Evolutionary conservation across 1,140 invertebrate species (phyloP), one percentile per base, ranked within the genome.

Genomic region (Apis laboriosa): DNA sequence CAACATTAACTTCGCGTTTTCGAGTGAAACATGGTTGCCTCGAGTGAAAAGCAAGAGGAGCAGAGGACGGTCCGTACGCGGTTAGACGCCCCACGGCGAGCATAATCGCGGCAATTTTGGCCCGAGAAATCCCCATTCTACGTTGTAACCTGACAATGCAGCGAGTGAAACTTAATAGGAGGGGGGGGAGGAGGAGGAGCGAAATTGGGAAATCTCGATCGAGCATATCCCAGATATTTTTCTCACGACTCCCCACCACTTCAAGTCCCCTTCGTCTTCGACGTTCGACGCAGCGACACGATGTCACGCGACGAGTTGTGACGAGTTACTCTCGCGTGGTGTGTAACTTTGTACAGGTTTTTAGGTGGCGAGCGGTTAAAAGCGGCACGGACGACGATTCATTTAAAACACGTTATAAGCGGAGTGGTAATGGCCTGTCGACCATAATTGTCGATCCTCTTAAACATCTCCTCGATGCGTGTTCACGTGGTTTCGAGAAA

Each of bases 341-440:
- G 43, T 7, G 77, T 55, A 76, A 85, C 86, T 87, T 81, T 87
- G 81, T 74, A 75, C 86, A 73, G 63, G 72, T 87, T 86, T 84
- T 87, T 77, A 80, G 73, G 63, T 73, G 72, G 56, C 76, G 79
- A 77, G 34, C 34, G 34, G 75, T 82, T 77, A 77, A 87, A 82
- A 77, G 71, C 71, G 63, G 74, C 82, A 71, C 82, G 61, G 66
- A 71, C 75, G 74, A 43, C 15, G n/a, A 83, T 84, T 81, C 87
- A 81, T 87, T 87, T 88, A 77, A 87, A 87, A 84, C 86, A 74
- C 84, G 86, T 84, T 88, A 81, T 81, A 78, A 74, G 71, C 86
- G 5, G 67, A 87, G 64, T 85, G 70, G 82, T 85, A 88, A 87
- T 87, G 73, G 83, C 83, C 82, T 84, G 78, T 87, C 83, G 74